Conservation (phyloP, 2,888 invertebrate genomes). For the Troides helena region DNA sequence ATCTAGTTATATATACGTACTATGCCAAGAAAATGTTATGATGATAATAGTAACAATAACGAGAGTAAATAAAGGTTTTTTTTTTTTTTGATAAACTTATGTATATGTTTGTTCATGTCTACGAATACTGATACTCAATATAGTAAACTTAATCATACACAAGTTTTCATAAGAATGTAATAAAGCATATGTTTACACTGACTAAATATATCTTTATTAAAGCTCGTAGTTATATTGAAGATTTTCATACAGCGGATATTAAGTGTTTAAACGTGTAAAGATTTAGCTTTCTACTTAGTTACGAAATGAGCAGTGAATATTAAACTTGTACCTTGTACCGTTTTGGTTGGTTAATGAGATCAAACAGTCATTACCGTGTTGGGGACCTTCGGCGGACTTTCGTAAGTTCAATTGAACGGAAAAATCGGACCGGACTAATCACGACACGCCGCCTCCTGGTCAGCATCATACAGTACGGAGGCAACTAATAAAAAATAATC, state of each 20-base stretch:
- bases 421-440: slow-evolving; percentile 72
- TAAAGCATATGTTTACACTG: too few species aligned
- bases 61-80: too few species aligned
- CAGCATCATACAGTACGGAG: slow-evolving; percentile 40
- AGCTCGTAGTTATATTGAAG: background rate
- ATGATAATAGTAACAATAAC: too few species aligned
- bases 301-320: slow-evolving; percentile 27
- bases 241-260: slow-evolving; percentile 1
- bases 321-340: slow-evolving; percentile 33
- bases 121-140: too few species aligned
- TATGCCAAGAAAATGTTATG: too few species aligned
- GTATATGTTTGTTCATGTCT: too few species aligned
- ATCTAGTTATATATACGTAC: too few species aligned
- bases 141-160: too few species aligned
- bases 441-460: slow-evolving; percentile 55
- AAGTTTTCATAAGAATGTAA: too few species aligned
- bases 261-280: slow-evolving; percentile 6
- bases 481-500: slow-evolving; percentile 24
- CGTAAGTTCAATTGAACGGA: slow-evolving; percentile 77
- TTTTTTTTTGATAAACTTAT: too few species aligned
- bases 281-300: slow-evolving; percentile 23
- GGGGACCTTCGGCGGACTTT: slow-evolving; percentile 48
- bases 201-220: too few species aligned
- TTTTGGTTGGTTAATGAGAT: slow-evolving; percentile 60
- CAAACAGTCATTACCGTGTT: slow-evolving; percentile 68